phyloP scores from a whole-genome alignment of 2,113 vertebrate species.

The Microtus richardsoni region DNA sequence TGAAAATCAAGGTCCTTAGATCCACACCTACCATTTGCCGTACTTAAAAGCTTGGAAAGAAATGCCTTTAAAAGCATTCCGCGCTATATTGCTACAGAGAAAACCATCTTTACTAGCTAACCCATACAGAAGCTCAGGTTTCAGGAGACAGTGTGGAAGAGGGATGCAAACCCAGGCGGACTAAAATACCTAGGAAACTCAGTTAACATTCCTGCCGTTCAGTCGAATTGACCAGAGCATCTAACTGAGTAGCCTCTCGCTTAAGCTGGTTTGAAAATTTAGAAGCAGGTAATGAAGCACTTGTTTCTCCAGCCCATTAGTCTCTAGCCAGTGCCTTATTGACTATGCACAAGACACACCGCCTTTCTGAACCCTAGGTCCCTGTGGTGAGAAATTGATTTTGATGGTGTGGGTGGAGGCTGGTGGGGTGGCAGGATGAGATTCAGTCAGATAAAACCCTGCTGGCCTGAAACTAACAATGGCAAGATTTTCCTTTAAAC shows the following conservation, averaged over 20 bases:
- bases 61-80: not conserved
- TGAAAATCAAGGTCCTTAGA: not conserved
- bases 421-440: not conserved
- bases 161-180: not conserved
- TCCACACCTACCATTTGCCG: not conserved
- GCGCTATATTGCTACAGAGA: not conserved
- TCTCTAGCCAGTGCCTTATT: not conserved
- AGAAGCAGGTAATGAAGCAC: not conserved
- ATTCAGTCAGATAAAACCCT: not conserved
- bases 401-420: not conserved
- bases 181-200: not conserved
- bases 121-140: not conserved
- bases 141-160: not conserved
- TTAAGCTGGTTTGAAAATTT: not conserved
- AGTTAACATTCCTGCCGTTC: not conserved
- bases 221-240: not conserved
- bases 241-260: not conserved
- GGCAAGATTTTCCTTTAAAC: not conserved
- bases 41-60: not conserved
- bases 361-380: conserved; percentile 30
- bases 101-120: not conserved
- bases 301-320: conserved; percentile 16
- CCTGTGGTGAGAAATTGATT: not conserved
- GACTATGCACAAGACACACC: not conserved
- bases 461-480: not conserved